Conservation (phyloP, 2,113 vertebrate genomes). For the Barnardius zonarius region DNA sequence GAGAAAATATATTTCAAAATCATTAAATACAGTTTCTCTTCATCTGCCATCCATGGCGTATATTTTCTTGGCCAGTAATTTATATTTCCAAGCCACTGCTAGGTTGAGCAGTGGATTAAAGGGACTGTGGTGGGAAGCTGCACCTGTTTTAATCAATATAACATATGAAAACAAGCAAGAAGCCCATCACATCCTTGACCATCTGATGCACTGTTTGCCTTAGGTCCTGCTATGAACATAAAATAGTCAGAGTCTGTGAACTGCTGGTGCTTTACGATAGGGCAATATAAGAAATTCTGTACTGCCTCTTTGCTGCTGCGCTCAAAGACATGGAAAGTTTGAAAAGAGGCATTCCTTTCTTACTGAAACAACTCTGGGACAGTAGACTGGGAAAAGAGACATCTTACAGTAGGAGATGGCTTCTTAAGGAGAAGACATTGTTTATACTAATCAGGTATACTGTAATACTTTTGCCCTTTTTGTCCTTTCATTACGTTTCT, state of each 20-base stretch:
- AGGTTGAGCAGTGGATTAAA: background rate
- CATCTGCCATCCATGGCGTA: background rate
- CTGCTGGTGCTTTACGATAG: background rate
- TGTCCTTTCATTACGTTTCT: background rate
- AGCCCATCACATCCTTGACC: background rate
- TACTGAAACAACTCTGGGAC: background rate
- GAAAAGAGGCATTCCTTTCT: background rate
- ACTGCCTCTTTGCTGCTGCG: background rate
- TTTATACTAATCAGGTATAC: background rate
- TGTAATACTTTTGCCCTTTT: background rate
- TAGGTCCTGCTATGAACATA: constrained; percentile 11
- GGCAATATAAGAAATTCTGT: background rate
- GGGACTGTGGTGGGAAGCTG: background rate
- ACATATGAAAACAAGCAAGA: constrained; percentile 13
- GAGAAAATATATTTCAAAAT: background rate
- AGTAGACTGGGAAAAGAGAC: background rate
- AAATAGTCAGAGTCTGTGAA: background rate
- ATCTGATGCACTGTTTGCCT: background rate
- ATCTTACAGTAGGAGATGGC: background rate
- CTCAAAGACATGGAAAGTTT: background rate
- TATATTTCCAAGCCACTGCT: background rate
- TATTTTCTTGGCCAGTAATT: background rate
- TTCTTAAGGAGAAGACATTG: background rate
- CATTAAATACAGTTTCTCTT: background rate
- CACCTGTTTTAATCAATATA: constrained; percentile 4